Evolutionary conservation across 2,113 vertebrate species (phyloP), one percentile per base, ranked within the genome.

Genomic region (Myotis davidii): DNA sequence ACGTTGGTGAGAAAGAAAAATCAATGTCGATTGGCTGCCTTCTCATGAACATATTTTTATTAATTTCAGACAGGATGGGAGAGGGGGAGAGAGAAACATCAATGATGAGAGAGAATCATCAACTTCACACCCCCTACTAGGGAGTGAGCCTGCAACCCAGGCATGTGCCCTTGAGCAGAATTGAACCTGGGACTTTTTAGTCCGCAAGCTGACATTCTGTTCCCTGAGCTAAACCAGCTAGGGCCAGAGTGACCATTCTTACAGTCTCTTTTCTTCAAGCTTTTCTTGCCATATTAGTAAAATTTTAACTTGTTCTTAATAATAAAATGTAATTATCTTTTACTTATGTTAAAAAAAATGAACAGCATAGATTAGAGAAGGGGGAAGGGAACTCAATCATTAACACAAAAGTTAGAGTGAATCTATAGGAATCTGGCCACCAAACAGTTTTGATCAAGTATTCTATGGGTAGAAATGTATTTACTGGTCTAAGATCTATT

Each of bases 281-380:
- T 34, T 92, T 92, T 69, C 48, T 59, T 59, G 27, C 23, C 10
- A 59, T 23, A 16, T 84, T 56, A 84, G 77, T 37, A 69, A 76
- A 86, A 88, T 77, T 96, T 85, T 85, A 89, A 54, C 88, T 85
- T 48, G 27, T 70, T 74, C n/a, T 86, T 39, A 74, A 64, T 37
- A 90, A 64, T 77, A 84, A 88, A 76, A 94, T 45, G 25, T 61
- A 89, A 67, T 70, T 86, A n/a, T 56, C 6, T 48, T 91, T 93
- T 76, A 32, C 61, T 83, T 52, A 69, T 74, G 6, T 4, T 56
- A 70, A 79, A 61, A 90, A 90, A 37, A 42, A 1, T 14, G 10
- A 61, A 56, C 13, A 64, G 23, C 5, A 56, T 13, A 70, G 1
- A 85, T 76, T 79, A 74, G 17, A 32, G 34, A 50, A 93, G 27